These are phyloP conservation scores for Luehdorfia chinensis DNA, from an alignment of 1,140 invertebrate genomes.

Conservation along the genomic window DNA sequence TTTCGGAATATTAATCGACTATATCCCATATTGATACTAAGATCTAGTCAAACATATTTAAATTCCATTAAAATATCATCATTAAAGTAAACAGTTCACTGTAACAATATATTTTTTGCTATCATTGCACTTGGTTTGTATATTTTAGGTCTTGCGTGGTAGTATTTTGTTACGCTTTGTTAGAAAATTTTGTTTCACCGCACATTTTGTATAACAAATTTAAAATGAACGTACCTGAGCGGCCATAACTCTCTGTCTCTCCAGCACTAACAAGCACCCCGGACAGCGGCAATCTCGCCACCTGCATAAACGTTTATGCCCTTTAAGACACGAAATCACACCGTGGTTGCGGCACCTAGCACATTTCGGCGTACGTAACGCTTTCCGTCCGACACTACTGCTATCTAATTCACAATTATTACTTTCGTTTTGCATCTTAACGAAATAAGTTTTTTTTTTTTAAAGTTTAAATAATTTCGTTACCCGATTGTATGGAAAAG, in stretches of 20 bases:
- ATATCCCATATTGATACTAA: too few species aligned
- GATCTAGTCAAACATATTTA: too few species aligned
- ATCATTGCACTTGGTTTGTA: too few species aligned
- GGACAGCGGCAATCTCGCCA: slow-evolving; percentile 90
- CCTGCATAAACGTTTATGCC: slow-evolving; percentile 88
- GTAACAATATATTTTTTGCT: too few species aligned
- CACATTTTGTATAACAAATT: too few species aligned
- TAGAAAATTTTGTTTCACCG: too few species aligned
- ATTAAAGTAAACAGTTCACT: too few species aligned
- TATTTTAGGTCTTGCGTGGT: too few species aligned
- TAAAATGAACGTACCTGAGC: slow-evolving; percentile 83
- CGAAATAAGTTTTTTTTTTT: not conserved
- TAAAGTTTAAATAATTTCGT: slow-evolving; percentile 2
- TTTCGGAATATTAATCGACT: too few species aligned
- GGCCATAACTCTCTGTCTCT: slow-evolving; percentile 93
- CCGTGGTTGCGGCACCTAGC: slow-evolving; percentile 93
- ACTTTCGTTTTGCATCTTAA: slow-evolving; percentile 49
- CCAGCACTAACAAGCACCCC: slow-evolving; percentile 91
- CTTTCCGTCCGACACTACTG: slow-evolving; percentile 36
- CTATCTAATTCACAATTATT: slow-evolving; percentile 20
- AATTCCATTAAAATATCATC: too few species aligned
- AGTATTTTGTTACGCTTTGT: too few species aligned
- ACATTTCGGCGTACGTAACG: slow-evolving; percentile 89
- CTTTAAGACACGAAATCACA: slow-evolving; percentile 91
- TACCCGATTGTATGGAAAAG: not conserved